These are phyloP conservation scores for Chouioia cunea DNA, from an alignment of 2,888 invertebrate species.

Conservation along the genomic window DNA sequence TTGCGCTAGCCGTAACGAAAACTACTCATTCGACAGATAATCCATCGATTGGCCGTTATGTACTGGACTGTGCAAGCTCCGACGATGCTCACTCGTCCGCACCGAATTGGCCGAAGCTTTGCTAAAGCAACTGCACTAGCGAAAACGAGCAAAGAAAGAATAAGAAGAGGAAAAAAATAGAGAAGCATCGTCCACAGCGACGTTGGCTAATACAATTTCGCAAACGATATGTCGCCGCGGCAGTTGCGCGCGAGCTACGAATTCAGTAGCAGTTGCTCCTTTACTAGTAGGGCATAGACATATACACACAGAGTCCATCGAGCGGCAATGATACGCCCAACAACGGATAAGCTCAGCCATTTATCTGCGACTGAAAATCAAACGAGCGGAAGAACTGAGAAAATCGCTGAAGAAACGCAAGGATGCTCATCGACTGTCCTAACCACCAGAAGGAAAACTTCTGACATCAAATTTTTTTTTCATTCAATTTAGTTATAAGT, in stretches of 20 bases:
- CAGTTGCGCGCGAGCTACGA: not conserved
- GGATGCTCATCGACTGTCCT: not conserved
- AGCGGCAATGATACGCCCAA: constrained; percentile 17
- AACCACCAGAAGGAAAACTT: not conserved
- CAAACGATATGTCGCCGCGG: constrained; percentile 21
- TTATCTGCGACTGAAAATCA: constrained; percentile 8
- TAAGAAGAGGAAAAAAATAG: not conserved
- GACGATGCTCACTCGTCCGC: constrained; percentile 27
- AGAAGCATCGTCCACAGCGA: not conserved
- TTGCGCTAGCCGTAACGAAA: constrained; percentile 28
- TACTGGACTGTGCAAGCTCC: not conserved
- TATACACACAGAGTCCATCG: constrained; percentile 4
- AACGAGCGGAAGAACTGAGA: constrained; percentile 23
- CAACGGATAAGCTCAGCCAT: too few species aligned
- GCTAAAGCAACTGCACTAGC: not conserved
- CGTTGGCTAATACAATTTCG: constrained; percentile 32
- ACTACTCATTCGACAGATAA: constrained; percentile 17
- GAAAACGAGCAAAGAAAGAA: not conserved
- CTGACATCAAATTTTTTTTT: too few species aligned
- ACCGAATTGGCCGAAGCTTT: constrained; percentile 18
- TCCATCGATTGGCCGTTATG: constrained; percentile 23
- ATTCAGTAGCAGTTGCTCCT: not conserved
- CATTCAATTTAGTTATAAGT: too few species aligned
- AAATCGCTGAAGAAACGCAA: not conserved
- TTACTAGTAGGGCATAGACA: not conserved